Conservation (phyloP, 2,888 invertebrate species). For the Drosophila birchii region DNA sequence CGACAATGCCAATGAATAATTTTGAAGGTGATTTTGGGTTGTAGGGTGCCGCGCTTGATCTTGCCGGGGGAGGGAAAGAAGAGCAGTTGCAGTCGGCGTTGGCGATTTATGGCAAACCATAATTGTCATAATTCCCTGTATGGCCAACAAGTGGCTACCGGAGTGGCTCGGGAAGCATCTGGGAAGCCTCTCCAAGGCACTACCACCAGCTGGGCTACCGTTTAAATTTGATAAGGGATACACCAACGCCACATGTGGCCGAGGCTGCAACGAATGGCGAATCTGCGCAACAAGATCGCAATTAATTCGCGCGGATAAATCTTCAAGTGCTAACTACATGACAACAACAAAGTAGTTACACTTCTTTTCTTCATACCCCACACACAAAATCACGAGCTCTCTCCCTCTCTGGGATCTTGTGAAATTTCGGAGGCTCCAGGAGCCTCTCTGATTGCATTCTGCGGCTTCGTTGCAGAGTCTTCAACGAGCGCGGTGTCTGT, state of each 20-base stretch:
- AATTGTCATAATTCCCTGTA: constrained; percentile 83
- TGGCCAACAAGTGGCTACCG: constrained; percentile 65
- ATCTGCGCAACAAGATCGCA: constrained; percentile 82
- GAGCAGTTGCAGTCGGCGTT: constrained; percentile 47
- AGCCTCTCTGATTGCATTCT: constrained; percentile 65
- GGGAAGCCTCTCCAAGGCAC: too few relatives aligned
- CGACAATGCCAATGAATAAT: constrained; percentile 71
- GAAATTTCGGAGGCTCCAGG: constrained; percentile 34
- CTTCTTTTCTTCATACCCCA: constrained; percentile 43
- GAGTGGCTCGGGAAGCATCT: not conserved
- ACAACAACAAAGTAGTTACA: constrained; percentile 85
- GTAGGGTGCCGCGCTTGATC: constrained; percentile 59
- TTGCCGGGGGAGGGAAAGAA: constrained; percentile 62
- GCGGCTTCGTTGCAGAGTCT: constrained; percentile 42
- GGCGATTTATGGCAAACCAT: constrained; percentile 77
- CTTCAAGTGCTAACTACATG: constrained; percentile 85
- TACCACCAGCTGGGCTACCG: constrained; percentile 79
- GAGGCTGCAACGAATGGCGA: not conserved
- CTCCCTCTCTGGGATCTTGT: constrained; percentile 12
- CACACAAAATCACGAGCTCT: constrained; percentile 74
- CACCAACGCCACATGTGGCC: constrained; percentile 69
- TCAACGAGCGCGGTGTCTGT: constrained; percentile 33
- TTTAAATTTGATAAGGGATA: constrained; percentile 77
- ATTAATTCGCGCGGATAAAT: constrained; percentile 85
- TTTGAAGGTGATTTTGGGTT: constrained; percentile 13